Percentiles rank a stretch among this genome's conserved stretches.
phyloP scores from a whole-genome alignment of 2,113 vertebrate genomes.

The Rana temporaria region DNA sequence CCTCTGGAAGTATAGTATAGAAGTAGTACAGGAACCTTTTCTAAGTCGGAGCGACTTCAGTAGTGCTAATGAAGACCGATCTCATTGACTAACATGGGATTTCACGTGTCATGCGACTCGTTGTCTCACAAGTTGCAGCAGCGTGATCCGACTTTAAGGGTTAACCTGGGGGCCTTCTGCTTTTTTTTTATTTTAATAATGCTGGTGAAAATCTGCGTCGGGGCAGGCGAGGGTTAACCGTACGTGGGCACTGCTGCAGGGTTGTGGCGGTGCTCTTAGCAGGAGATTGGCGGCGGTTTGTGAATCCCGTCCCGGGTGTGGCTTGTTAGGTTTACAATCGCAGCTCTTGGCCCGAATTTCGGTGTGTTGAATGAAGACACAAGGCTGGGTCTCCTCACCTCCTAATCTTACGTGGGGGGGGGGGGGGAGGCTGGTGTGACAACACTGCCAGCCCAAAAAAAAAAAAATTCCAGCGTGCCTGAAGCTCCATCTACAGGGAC shows the following conservation, averaged over 20 bases:
- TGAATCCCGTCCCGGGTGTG: conserved; percentile 60
- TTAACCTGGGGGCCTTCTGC: too few relatives aligned
- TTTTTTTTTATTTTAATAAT: too few relatives aligned
- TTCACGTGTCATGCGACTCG: too few relatives aligned
- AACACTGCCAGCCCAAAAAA: conserved; percentile 31
- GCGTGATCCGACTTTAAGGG: too few relatives aligned
- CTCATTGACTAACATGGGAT: too few relatives aligned
- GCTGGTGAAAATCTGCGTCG: too few relatives aligned
- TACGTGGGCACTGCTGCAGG: conserved; percentile 17
- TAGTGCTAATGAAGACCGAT: too few relatives aligned
- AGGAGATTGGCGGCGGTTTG: conserved; percentile 48
- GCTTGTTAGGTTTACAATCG: conserved; percentile 57
- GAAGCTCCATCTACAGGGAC: conserved; percentile 56
- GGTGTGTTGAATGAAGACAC: conserved; percentile 57
- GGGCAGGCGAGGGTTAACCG: conserved; percentile 31
- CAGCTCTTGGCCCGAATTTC: conserved; percentile 45
- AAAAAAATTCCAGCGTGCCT: conserved; percentile 43
- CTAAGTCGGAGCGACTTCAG: too few relatives aligned
- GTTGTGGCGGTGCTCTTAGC: conserved; percentile 4
- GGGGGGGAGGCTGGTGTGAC: not conserved
- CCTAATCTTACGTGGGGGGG: conserved; percentile 36
- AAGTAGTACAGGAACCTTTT: too few relatives aligned
- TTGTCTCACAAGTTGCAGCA: too few relatives aligned
- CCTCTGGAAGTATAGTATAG: too few relatives aligned
- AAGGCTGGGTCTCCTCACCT: conserved; percentile 44